These are phyloP conservation scores for Setipinna tenuifilis DNA, from an alignment of 2,797 vertebrate species.

Conservation along the genomic window DNA sequence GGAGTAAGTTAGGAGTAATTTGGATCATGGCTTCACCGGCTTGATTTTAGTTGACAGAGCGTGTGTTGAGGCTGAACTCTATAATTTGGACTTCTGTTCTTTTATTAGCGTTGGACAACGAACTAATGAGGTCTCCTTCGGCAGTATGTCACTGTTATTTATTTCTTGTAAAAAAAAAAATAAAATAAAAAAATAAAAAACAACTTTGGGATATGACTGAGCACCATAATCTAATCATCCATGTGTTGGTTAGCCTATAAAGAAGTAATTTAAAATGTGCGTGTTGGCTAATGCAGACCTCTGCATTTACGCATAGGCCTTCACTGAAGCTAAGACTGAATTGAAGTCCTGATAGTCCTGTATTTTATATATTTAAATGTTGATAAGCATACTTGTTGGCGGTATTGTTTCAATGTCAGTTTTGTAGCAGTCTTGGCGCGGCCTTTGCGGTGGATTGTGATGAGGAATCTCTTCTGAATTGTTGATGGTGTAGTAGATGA, in stretches of 20 bases:
- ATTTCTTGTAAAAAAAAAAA: constrained; percentile 76
- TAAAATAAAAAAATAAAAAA: constrained; percentile 21
- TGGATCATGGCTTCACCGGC: constrained; percentile 74
- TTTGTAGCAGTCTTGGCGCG: background rate
- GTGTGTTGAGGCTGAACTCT: constrained; percentile 84
- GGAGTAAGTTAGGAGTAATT: constrained; percentile 74
- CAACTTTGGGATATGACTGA: constrained; percentile 60
- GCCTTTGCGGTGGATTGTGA: background rate
- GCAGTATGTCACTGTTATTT: constrained; percentile 89
- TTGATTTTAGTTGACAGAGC: constrained; percentile 90
- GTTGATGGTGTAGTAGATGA: background rate
- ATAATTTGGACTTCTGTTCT: constrained; percentile 87
- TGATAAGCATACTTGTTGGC: background rate
- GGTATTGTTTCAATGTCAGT: background rate
- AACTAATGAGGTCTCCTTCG: constrained; percentile 91
- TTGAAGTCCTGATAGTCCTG: too few relatives aligned
- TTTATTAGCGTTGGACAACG: constrained; percentile 88
- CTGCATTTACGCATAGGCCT: background rate
- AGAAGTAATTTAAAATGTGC: background rate
- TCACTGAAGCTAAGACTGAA: background rate
- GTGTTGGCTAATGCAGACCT: background rate
- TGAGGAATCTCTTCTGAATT: background rate
- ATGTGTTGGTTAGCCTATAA: constrained; percentile 23
- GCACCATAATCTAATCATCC: constrained; percentile 34
- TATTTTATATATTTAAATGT: background rate